Base-by-base conservation (phyloP, 2,113 vertebrate species). In the Rhegmatorhina hoffmannsi region DNA sequence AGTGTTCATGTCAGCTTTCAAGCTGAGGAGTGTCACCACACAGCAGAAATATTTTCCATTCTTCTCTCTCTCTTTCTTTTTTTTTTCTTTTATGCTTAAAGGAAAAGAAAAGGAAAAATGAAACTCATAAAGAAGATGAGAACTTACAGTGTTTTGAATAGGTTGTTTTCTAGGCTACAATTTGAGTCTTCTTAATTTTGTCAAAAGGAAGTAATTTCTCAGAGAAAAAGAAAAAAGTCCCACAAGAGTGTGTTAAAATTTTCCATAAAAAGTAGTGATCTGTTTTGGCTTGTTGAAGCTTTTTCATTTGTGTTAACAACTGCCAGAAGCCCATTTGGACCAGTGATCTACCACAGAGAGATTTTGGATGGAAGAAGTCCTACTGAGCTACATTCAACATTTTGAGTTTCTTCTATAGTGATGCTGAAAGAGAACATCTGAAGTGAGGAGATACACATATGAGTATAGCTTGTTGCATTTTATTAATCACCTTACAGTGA, bases 11-110 rank as follows among this genome's bases (percentile, higher is more conserved):
- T 78, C 78, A 84, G 66, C 47, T 63, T 52, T 70, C 2, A 0
- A 46, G 46, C 68, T 59, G 64, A 28, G 25, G 73, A 81, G 29
- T 52, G 53, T 81, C 86, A 60, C 4, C 25, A 44, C 1, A 1
- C 14, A 9, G 5, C 38, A 63, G 52, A 34, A 28, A 64, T 5
- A 0, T 63, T 84, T 91, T 34, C 29, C 18, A 26, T 75, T 90
- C 59, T 80, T 75, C 5, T 68, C 25, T 23, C 2, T 36, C 25
- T 23, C 2, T 36, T 3, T 3, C 40, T 24, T 29, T 36, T 21
- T 21, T 62, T 55, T 55, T 16, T 4, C 0, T 2, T 17, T 4
- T 33, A 26, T 26, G 17, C 2, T 60, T 58, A 19, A 25, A 6
- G 3, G 38, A 6, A 33, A 21, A 33, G 16, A 17, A 5, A 67